Evolutionary conservation across 2,113 vertebrate genomes (phyloP), one percentile per base, ranked within the genome.

Genomic region (Motacilla tschutschensis): DNA sequence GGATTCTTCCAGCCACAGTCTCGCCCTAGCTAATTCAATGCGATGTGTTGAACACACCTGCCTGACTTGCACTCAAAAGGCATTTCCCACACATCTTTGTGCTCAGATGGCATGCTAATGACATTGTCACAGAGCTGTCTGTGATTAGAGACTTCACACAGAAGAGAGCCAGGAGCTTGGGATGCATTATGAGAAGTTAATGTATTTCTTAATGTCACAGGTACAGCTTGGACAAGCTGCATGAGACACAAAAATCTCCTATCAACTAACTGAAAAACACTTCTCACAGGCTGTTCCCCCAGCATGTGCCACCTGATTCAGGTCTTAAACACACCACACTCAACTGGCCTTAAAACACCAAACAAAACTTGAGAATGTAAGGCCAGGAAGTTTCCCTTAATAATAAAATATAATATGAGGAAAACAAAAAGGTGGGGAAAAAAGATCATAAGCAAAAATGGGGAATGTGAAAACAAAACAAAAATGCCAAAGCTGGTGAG

Each of bases 41-140:
- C 1, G 0, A 17, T 8, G 4, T 21, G 35, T 35, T 29, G 16
- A 51, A 38, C 6, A 3, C 5, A 2, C 15, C 33, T 48, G 26
- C 46, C 25, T 44, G 35, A 44, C 16, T 53, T 33, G 26, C 65
- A 8, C 41, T 38, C 24, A 17, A 17, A 62, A 77, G 31, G 24
- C 10, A 26, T 46, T 72, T 87, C 36, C 53, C 17, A 17, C 14
- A 14, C 9, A 3, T 28, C 31, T 41, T 15, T 17, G 20, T 17
- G 26, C 36, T 72, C 29, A 17, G n/a, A 10, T 48, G 22, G 29
- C 18, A 4, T 4, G 26, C 15, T 60, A 29, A 33, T 3, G 10
- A 33, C 48, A 33, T 5, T 43, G 40, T 6, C 33, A 51, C 9
- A 51, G 44, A 84, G 26, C 9, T 69, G 31, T 31, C 55, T 5